Evolutionary conservation across 2,797 vertebrate genomes (phyloP), one percentile per base, ranked within the genome.

Genomic region (Graptemys geographica): DNA sequence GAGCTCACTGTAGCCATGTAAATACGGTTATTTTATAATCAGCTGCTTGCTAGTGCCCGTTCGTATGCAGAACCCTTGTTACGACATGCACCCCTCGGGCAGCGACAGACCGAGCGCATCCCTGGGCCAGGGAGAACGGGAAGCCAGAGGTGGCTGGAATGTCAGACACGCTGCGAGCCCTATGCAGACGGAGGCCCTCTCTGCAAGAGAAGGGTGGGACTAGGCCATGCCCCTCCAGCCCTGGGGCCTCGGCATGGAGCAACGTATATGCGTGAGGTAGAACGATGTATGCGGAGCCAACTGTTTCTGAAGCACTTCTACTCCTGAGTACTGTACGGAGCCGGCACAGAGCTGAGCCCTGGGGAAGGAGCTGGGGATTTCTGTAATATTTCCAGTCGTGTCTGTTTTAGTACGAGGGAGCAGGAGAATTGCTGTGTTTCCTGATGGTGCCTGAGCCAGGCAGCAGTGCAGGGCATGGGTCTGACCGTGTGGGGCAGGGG

Each of bases 1-100:
- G 85, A 87, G 96, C 89, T 83, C 16, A 69, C 86, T 72, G 92
- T 83, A 90, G 96, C 95, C 94, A 92, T 97, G 96, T 96, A 93
- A 94, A 96, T 95, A 95, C 0, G 76, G 89, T 92, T 90, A 65
- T 55, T 59, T 86, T 23, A 6, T 90, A 55, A 90, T 41, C 28
- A 0, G 94, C 92, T 95, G 94, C 93, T 94, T 72, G 19, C 91
- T 84, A 56, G 52, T 84, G 33, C 12, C 87, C 53, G 88, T 18
- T 84, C 52, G 59, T 83, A 84, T 44, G 89, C 93, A 91, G 90
- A 88, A 27, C 81, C 44, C 53, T 90, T 84, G 2, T 53, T 55
- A 27, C 25, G 33, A 85, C 9, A 11, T 4, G 57, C 65, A 47
- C 56, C 11, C 33, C 0, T 0, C 33, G 83, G 82, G 92, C 96